These are phyloP conservation scores for Sterna hirundo DNA, from an alignment of 2,113 vertebrate species.

Conservation along the genomic window DNA sequence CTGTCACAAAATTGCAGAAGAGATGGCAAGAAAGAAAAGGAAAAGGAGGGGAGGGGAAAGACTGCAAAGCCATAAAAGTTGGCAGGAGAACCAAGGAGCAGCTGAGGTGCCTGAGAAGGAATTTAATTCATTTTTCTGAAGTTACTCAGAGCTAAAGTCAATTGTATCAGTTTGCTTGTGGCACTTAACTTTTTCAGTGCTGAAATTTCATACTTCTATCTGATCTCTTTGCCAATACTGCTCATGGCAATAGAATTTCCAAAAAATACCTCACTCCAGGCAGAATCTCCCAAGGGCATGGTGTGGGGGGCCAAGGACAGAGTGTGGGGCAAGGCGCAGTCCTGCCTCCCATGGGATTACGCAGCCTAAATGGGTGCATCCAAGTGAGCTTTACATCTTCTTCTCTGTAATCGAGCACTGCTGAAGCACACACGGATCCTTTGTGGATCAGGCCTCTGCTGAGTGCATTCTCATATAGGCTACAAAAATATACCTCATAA, in stretches of 20 bases:
- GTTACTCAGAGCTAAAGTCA: neutral
- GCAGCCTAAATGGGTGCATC: rapidly evolving
- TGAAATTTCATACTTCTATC: neutral
- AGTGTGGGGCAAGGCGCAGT: no score
- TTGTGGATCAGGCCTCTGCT: neutral
- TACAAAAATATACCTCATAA: neutral
- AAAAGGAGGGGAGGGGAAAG: neutral
- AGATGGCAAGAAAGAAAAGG: neutral
- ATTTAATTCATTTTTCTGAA: neutral
- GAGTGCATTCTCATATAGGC: neutral
- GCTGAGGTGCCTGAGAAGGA: neutral
- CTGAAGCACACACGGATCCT: neutral
- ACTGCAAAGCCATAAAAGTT: neutral
- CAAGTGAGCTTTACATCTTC: neutral
- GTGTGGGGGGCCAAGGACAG: no score
- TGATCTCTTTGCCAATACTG: neutral
- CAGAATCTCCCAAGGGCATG: neutral
- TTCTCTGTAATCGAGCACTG: neutral
- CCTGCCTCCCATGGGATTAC: neutral
- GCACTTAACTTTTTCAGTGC: neutral
- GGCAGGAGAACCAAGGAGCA: neutral
- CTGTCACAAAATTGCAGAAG: neutral
- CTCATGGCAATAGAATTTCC: neutral
- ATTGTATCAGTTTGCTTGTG: neutral
- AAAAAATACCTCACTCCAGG: neutral